These are phyloP conservation scores for Palaemon carinicauda DNA, from an alignment of 1,140 invertebrate genomes.

Conservation along the genomic window DNA sequence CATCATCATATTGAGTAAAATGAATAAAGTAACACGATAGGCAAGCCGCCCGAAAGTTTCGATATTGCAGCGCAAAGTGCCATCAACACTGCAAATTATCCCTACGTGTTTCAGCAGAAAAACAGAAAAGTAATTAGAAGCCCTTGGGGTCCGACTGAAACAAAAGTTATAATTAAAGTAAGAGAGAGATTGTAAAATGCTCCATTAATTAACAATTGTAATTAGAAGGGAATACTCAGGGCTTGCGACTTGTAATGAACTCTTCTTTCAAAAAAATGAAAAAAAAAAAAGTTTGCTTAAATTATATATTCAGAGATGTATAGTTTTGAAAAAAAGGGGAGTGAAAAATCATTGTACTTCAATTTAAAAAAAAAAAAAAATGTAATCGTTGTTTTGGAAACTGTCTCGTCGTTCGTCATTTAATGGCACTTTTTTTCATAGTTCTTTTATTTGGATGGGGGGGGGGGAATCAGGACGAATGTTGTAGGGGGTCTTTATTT, in stretches of 20 bases:
- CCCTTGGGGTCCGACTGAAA: conserved; percentile 39
- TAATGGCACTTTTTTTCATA: too few species aligned
- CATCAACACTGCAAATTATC: conserved; percentile 47
- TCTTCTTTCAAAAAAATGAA: conserved; percentile 27
- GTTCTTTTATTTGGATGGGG: not conserved
- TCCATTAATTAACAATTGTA: conserved; percentile 57
- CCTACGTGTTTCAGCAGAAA: conserved; percentile 41
- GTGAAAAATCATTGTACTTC: too few species aligned
- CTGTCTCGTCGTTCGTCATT: too few species aligned
- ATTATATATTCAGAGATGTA: not conserved
- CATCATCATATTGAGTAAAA: not conserved
- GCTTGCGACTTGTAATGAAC: conserved; percentile 40
- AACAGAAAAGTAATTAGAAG: conserved; percentile 52
- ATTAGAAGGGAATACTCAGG: conserved; percentile 49
- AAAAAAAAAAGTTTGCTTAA: conserved; percentile 22
- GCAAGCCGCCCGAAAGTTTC: conserved; percentile 1
- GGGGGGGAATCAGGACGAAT: not conserved
- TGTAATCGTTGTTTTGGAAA: too few species aligned
- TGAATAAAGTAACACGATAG: conserved; percentile 20
- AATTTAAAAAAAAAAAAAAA: too few species aligned
- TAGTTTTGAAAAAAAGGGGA: not conserved
- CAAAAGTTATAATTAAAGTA: conserved; percentile 58
- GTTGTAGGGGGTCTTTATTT: not conserved
- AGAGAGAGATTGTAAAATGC: conserved; percentile 57
- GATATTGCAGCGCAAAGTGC: conserved; percentile 22